Percentiles rank a stretch among this genome's conserved stretches.
Evolutionary conservation across 2,797 vertebrate genomes (phyloP).

Genomic region (Tarsius wallacei): DNA sequence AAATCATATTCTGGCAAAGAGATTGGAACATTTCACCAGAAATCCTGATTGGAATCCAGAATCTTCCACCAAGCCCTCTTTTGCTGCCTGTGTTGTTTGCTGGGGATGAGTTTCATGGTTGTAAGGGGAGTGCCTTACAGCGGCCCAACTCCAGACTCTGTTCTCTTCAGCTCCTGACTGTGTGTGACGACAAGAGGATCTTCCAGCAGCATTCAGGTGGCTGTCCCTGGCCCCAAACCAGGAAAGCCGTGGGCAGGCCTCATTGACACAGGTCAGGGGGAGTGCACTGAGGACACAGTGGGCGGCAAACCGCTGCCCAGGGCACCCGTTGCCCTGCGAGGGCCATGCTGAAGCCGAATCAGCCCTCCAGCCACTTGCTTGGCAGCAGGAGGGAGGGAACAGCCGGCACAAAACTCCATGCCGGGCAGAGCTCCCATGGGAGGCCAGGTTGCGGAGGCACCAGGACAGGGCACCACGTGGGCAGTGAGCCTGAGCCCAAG

Average conservation of each 20-base stretch:
- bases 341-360: background rate
- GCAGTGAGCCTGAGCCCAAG: background rate
- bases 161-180: slow-evolving; percentile 6
- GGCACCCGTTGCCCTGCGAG: too few relatives aligned
- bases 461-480: background rate
- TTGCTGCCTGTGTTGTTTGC: background rate
- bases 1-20: slow-evolving; percentile 79
- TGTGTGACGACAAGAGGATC: background rate
- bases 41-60: slow-evolving; percentile 76
- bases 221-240: background rate
- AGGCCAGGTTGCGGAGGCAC: background rate
- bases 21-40: slow-evolving; percentile 74
- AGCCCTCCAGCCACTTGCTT: background rate
- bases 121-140: background rate
- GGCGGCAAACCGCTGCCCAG: too few relatives aligned
- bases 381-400: background rate
- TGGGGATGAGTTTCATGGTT: background rate
- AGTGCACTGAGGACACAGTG: too few relatives aligned
- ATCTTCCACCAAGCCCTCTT: slow-evolving; percentile 61
- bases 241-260: background rate
- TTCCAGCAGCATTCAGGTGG: background rate
- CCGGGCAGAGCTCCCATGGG: too few relatives aligned
- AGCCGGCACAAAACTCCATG: background rate
- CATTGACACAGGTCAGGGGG: too few relatives aligned
- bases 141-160: background rate